Evolutionary conservation across 2,797 vertebrate genomes (phyloP).

Genomic region (Cephalopachus bancanus): DNA sequence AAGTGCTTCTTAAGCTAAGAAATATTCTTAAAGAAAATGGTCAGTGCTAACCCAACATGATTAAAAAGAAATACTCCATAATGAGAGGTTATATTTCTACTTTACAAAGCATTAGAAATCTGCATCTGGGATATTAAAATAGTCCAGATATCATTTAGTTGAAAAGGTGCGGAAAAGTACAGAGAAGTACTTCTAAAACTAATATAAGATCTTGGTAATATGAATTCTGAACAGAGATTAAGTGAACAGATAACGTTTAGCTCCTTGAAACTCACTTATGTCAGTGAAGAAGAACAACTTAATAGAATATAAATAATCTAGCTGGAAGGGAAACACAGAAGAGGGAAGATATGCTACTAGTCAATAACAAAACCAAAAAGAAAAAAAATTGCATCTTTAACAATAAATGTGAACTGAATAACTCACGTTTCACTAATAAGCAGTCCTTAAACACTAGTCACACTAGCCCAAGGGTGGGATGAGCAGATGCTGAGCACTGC

Average conservation of each 20-base stretch:
- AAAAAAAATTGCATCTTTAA: constrained; percentile 45
- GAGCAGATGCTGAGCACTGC: too few relatives aligned
- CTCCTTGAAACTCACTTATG: constrained; percentile 59
- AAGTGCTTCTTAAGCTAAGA: constrained; percentile 46
- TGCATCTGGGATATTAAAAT: constrained; percentile 67
- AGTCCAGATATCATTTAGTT: constrained; percentile 4
- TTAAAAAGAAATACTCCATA: constrained; percentile 37
- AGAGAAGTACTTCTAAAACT: constrained; percentile 70
- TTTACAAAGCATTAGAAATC: constrained; percentile 17
- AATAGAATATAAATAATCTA: constrained; percentile 63
- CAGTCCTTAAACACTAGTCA: too few relatives aligned
- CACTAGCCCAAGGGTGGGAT: too few relatives aligned
- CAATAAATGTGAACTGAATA: neutral
- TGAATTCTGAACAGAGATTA: constrained; percentile 54
- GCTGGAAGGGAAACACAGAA: constrained; percentile 19
- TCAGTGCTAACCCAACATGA: constrained; percentile 47
- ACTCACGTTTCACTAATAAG: too few relatives aligned
- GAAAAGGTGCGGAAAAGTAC: constrained; percentile 65
- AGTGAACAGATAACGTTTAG: constrained; percentile 57
- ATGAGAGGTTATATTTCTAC: constrained; percentile 39
- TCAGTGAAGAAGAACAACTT: constrained; percentile 62
- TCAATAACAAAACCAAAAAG: constrained; percentile 42
- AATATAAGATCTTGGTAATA: neutral
- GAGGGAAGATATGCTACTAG: neutral
- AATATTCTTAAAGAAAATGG: constrained; percentile 39